phyloP scores from a whole-genome alignment of 2,797 vertebrate genomes.

The Etheostoma perlongum region DNA sequence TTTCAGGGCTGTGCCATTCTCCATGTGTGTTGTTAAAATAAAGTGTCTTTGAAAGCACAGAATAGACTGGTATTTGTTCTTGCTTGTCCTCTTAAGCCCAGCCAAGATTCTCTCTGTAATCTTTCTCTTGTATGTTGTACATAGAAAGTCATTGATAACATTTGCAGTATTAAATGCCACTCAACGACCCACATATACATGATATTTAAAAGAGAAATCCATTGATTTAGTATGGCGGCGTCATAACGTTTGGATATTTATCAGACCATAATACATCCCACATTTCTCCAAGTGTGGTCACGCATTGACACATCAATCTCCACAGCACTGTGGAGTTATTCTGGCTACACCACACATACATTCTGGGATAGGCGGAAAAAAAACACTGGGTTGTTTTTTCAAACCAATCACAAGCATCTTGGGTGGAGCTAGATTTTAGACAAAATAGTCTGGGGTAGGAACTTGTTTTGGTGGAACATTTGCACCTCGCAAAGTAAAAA shows the following conservation, averaged over 20 bases:
- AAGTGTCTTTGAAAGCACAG: conserved; percentile 43
- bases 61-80: conserved; percentile 67
- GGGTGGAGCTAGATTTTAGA: no score
- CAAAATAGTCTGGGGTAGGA: no score
- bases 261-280: no score
- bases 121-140: neutral
- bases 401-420: no score
- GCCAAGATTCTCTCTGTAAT: conserved; percentile 41
- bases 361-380: no score
- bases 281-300: neutral
- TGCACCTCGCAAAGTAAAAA: no score
- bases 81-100: conserved; percentile 41
- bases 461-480: no score
- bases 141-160: neutral
- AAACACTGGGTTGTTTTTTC: no score
- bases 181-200: neutral
- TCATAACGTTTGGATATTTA: neutral
- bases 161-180: neutral
- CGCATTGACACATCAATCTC: no score
- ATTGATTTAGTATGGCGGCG: neutral
- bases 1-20: conserved; percentile 24
- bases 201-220: neutral
- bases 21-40: conserved; percentile 19
- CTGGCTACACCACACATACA: no score
- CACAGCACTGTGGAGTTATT: no score